A percentile compares a stretch with the other conserved stretches of the same genome.
Evolutionary conservation across 2,797 vertebrate genomes (phyloP).

Genomic region (Artibeus lituratus): DNA sequence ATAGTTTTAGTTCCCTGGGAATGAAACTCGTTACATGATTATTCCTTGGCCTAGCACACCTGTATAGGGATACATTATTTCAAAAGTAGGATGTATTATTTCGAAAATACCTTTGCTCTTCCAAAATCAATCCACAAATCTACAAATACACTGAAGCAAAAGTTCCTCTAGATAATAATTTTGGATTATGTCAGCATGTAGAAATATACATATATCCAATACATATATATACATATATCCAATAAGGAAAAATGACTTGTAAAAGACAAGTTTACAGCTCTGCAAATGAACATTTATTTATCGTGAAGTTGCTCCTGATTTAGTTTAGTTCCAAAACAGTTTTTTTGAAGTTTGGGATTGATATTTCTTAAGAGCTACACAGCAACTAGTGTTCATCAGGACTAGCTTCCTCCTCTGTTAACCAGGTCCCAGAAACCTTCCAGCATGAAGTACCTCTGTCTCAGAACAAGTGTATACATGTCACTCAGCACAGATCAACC

Average conservation of each 20-base stretch:
- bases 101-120: not conserved
- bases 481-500: not conserved
- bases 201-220: not conserved
- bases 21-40: not conserved
- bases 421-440: not conserved
- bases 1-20: not conserved
- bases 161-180: not conserved
- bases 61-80: not conserved
- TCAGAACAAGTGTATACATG: conserved; percentile 71
- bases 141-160: not conserved
- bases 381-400: not conserved
- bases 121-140: not conserved
- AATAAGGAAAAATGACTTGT: not conserved
- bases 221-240: not conserved
- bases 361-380: not conserved
- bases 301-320: not conserved
- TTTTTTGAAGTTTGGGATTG: not conserved
- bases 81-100: not conserved
- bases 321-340: not conserved
- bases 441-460: conserved; percentile 18
- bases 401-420: not conserved
- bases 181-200: not conserved
- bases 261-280: not conserved
- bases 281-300: not conserved
- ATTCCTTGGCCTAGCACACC: not conserved